Percentiles rank a stretch among this genome's conserved stretches.
Evolutionary conservation across 2,797 vertebrate genomes (phyloP).

Genomic region (Amphiprion clarkii): DNA sequence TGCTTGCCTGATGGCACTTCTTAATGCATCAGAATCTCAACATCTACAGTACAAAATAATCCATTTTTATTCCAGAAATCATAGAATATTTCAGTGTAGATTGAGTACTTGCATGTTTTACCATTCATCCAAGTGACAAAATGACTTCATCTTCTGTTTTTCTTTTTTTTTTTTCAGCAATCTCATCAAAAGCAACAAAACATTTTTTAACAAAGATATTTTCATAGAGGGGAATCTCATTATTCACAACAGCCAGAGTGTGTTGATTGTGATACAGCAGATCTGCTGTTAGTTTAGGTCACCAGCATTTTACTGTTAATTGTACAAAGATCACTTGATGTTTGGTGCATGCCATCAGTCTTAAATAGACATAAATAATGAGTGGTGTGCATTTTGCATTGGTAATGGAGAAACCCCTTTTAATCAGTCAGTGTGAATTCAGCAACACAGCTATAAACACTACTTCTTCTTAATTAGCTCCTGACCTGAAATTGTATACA

Average conservation of each 20-base stretch:
- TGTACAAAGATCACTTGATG: slow-evolving; percentile 7
- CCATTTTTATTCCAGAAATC: too few relatives aligned
- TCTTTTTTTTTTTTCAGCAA: too few relatives aligned
- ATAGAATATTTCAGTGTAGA: too few relatives aligned
- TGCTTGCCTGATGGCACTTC: too few relatives aligned
- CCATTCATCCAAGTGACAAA: too few relatives aligned
- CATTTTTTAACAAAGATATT: too few relatives aligned
- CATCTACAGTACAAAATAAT: too few relatives aligned
- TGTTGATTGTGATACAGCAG: background rate
- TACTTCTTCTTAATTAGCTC: slow-evolving; percentile 42
- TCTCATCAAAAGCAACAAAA: too few relatives aligned
- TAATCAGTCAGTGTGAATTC: background rate
- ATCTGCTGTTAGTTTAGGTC: background rate
- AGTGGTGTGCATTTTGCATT: slow-evolving; percentile 2
- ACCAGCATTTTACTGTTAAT: slow-evolving; percentile 8
- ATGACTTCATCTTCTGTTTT: too few relatives aligned
- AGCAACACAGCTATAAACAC: background rate
- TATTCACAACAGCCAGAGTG: background rate
- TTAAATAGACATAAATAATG: slow-evolving; percentile 36
- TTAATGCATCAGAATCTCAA: too few relatives aligned
- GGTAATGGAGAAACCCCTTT: slow-evolving; percentile 16
- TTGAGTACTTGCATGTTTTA: too few relatives aligned
- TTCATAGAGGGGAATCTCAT: too few relatives aligned
- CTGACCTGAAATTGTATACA: background rate
- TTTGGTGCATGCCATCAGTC: slow-evolving; percentile 14